phyloP scores from a whole-genome alignment of 2,797 vertebrate genomes.

The Dallia pectoralis region DNA sequence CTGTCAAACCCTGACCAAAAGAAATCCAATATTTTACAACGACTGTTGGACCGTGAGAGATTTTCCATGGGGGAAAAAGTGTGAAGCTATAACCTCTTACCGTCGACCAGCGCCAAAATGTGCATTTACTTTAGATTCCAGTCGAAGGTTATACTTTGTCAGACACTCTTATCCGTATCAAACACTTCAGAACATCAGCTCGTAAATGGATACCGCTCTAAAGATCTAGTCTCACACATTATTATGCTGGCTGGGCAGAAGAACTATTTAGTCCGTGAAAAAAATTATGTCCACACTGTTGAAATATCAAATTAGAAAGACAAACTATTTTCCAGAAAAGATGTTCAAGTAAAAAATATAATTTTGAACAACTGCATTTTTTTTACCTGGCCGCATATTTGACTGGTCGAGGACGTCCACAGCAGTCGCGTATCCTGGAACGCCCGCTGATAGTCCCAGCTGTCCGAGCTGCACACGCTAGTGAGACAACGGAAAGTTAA shows the following conservation, averaged over 20 bases:
- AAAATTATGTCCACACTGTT: too few species aligned
- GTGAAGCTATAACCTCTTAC: neutral
- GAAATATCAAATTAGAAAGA: too few species aligned
- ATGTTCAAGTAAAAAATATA: neutral
- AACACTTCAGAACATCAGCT: too few species aligned
- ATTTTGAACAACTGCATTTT: conserved; percentile 20
- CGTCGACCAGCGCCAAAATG: neutral
- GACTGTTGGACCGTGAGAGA: conserved; percentile 17
- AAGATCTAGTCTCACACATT: too few species aligned
- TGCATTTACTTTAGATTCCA: neutral
- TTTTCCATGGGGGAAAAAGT: conserved; percentile 5
- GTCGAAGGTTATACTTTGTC: neutral
- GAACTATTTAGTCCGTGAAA: too few species aligned
- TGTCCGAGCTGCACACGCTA: conserved; percentile 60
- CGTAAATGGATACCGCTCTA: too few species aligned
- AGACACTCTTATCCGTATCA: too few species aligned
- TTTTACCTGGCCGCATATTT: conserved; percentile 32
- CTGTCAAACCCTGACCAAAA: neutral
- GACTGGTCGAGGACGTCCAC: conserved; percentile 18
- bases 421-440: conserved; percentile 53
- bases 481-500: conserved; percentile 69
- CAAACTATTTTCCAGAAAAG: too few species aligned
- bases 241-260: too few species aligned
- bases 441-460: conserved; percentile 57
- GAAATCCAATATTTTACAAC: conserved; percentile 17